Conservation (phyloP, 2,797 vertebrate species). For the Triplophysa bombifrons region DNA sequence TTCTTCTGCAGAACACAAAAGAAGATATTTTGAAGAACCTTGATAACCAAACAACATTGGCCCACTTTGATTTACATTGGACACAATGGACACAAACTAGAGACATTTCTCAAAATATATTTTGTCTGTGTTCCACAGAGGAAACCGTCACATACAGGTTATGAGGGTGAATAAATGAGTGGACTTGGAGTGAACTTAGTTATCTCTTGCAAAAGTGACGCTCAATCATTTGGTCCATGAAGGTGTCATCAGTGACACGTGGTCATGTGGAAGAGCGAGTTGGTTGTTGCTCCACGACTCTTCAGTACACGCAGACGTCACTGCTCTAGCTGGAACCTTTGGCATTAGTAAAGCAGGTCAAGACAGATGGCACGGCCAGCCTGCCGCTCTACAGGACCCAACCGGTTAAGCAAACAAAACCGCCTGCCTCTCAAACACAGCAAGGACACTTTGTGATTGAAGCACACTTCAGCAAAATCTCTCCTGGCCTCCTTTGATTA, state of each 20-base stretch:
- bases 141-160: no score
- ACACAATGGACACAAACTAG: no score
- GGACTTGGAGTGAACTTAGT: no score
- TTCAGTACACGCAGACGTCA: slow-evolving; percentile 21
- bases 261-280: background rate
- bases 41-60: no score
- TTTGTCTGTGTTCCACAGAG: no score
- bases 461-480: slow-evolving; percentile 19
- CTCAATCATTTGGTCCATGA: no score
- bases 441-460: slow-evolving; percentile 2
- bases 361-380: slow-evolving; percentile 49
- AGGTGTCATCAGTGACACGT: background rate
- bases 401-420: slow-evolving; percentile 42
- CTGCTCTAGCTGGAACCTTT: background rate
- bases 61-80: no score
- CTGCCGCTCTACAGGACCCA: slow-evolving; percentile 32
- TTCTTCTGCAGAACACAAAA: no score
- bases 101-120: no score
- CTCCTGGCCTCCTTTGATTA: background rate
- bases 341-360: slow-evolving; percentile 40
- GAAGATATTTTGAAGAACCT: no score
- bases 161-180: no score
- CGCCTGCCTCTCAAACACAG: slow-evolving; percentile 17
- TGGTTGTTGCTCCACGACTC: background rate
- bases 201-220: no score